These are phyloP conservation scores for Blennius ocellaris DNA, from an alignment of 2,113 vertebrate species.

Conservation along the genomic window DNA sequence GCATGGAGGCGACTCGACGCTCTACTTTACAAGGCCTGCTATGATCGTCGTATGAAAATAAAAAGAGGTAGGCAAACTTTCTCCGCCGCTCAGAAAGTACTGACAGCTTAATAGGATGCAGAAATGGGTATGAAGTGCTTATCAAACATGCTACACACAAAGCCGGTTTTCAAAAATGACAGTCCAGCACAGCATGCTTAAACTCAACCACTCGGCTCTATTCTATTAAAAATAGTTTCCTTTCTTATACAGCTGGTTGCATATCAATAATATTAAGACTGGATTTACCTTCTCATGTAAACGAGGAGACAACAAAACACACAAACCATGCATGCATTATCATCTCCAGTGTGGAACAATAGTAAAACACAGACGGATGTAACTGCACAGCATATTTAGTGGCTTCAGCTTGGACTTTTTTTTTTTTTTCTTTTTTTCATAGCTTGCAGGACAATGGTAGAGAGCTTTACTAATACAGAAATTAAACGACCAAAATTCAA, in stretches of 20 bases:
- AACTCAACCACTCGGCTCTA: slow-evolving; percentile 27
- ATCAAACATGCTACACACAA: slow-evolving; percentile 60
- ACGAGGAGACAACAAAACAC: slow-evolving; percentile 65
- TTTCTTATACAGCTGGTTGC: slow-evolving; percentile 50
- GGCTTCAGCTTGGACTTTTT: slow-evolving; percentile 31
- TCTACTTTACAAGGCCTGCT: slow-evolving; percentile 58
- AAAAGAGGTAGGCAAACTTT: slow-evolving; percentile 71
- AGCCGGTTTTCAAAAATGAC: slow-evolving; percentile 46
- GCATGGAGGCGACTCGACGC: slow-evolving; percentile 33
- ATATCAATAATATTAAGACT: slow-evolving; percentile 56
- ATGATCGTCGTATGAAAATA: slow-evolving; percentile 63
- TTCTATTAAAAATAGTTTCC: slow-evolving; percentile 40
- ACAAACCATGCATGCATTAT: slow-evolving; percentile 69
- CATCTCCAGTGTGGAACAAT: slow-evolving; percentile 61
- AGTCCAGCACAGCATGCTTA: slow-evolving; percentile 61
- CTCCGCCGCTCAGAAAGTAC: slow-evolving; percentile 42
- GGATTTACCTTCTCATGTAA: slow-evolving; percentile 48
- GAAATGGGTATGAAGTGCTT: slow-evolving; percentile 42
- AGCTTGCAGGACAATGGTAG: slow-evolving; percentile 26
- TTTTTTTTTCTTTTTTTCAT: slow-evolving; percentile 7
- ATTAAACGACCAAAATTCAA: slow-evolving; percentile 40
- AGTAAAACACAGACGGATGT: slow-evolving; percentile 67
- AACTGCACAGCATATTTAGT: slow-evolving; percentile 58
- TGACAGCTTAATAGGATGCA: slow-evolving; percentile 45
- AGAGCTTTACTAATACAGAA: slow-evolving; percentile 40